Evolutionary conservation across 2,113 vertebrate species (phyloP), one percentile per base, ranked within the genome.

Genomic region (Pluvianellus socialis): DNA sequence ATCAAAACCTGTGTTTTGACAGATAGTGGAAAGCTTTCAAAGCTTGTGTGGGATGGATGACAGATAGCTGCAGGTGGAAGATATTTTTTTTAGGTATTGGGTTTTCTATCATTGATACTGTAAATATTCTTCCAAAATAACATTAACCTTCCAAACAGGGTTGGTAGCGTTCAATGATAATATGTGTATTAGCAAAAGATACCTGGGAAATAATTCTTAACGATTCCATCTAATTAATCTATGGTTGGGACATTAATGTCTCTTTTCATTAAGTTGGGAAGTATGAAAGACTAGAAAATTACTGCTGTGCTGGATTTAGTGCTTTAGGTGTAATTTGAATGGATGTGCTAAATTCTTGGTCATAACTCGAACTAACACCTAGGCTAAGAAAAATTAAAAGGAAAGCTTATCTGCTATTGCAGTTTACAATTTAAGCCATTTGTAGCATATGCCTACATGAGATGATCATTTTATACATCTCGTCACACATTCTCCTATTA

Each of bases 1-100:
- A 97, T 97, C 97, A 97, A 96, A 94, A 95, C 92, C 97, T 92
- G 63, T 97, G 96, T 94, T 94, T 96, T 98, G 97, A 98, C 98
- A 98, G 94, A 77, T 92, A 96, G 94, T 96, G 92, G 96, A 98
- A 98, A 97, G 96, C 95, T 97, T 97, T 97, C 68, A 91, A 86
- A 75, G 86, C 95, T 75, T 96, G 55, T 56, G 52, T 96, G 92
- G 96, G 97, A 97, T 94, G 96, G 93, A 74, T 97, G 97, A 97
- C 96, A 97, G 97, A 96, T 96, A 85, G 91, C 96, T 97, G 88
- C 82, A 94, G 97, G 95, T 97, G 86, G 95, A 97, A 97, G 96
- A 91, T 96, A 90, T 90, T 97, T 96, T 97, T 44, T 96, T 95
- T 86, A 96, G 92, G 59, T 97, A 56, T 91, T 52, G 45, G 70